A percentile compares a stretch with the other conserved stretches of the same genome.
These are phyloP conservation scores for Tauraco hartlaubi DNA, from an alignment of 2,797 vertebrate species.

Conservation along the genomic window DNA sequence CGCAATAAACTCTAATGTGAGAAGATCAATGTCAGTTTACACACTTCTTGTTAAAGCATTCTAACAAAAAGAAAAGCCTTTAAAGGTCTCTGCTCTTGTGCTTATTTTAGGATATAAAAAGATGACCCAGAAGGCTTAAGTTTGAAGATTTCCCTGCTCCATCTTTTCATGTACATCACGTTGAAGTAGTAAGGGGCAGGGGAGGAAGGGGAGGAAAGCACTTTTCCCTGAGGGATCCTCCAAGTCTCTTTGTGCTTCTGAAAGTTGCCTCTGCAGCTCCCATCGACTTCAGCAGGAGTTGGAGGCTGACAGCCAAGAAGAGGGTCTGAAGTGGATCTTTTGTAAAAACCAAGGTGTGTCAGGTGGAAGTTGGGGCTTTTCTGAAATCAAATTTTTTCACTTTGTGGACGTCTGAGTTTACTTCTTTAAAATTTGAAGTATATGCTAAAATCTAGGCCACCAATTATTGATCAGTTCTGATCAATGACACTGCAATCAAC, in stretches of 20 bases:
- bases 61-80: not conserved
- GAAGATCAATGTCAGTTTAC: constrained; percentile 28
- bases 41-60: constrained; percentile 28
- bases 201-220: not conserved
- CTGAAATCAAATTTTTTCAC: not conserved
- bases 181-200: not conserved
- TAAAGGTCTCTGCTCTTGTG: not conserved
- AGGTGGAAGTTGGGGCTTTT: not conserved
- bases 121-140: constrained; percentile 18
- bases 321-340: not conserved
- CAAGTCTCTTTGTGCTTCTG: not conserved
- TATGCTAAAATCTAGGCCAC: not conserved
- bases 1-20: not conserved
- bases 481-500: not conserved
- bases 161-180: not conserved
- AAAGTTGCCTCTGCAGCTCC: not conserved
- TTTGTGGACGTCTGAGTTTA: not conserved
- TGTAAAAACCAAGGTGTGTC: not conserved
- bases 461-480: not conserved
- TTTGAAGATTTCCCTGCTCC: not conserved
- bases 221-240: not conserved
- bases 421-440: not conserved
- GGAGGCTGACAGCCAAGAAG: not conserved
- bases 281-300: not conserved
- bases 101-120: constrained; percentile 31